Conservation (phyloP, 1,140 invertebrate genomes). For the Drosophila nebulosa region DNA sequence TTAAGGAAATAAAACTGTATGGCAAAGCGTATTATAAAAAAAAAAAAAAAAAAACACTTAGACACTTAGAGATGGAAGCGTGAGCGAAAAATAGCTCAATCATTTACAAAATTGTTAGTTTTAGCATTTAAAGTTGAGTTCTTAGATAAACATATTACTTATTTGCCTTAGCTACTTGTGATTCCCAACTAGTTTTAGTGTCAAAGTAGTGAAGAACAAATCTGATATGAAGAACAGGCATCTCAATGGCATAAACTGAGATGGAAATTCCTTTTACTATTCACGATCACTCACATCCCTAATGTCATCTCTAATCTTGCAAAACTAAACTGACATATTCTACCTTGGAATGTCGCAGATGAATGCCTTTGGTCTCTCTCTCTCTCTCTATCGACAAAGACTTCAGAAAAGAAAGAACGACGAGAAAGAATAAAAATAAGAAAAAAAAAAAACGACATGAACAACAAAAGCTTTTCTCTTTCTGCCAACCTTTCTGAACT, state of each 20-base stretch:
- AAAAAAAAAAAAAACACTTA: too few relatives aligned
- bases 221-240: too few relatives aligned
- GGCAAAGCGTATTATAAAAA: slow-evolving; percentile 10
- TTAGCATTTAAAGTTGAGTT: too few relatives aligned
- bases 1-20: slow-evolving; percentile 23
- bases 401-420: background rate
- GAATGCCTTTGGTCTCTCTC: slow-evolving; percentile 51
- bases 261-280: background rate
- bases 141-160: too few relatives aligned
- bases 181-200: too few relatives aligned
- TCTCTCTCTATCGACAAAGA: too few relatives aligned
- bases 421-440: too few relatives aligned
- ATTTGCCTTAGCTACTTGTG: too few relatives aligned
- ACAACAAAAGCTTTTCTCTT: slow-evolving; percentile 40
- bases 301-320: background rate
- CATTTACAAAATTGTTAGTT: too few relatives aligned
- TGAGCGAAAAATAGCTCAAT: background rate
- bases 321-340: slow-evolving; percentile 19
- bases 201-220: too few relatives aligned
- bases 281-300: background rate
- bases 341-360: slow-evolving; percentile 68
- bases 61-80: background rate
- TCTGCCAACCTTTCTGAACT: slow-evolving; percentile 61
- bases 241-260: too few relatives aligned
- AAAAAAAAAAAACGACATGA: slow-evolving; percentile 13